These are phyloP conservation scores for Mesoligia furuncula DNA, from an alignment of 2,888 invertebrate species.

Conservation along the genomic window DNA sequence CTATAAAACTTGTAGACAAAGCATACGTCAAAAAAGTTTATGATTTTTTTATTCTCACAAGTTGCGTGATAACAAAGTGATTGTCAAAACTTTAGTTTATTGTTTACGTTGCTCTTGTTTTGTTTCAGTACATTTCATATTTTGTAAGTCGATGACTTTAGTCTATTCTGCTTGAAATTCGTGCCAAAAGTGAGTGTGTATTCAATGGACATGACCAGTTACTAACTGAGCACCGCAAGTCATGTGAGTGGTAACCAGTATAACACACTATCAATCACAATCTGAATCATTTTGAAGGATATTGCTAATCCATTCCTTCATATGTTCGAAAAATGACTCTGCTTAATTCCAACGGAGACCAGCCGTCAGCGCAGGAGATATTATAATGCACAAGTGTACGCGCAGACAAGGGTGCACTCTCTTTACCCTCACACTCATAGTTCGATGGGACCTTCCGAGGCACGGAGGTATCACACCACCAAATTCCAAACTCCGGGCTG, in stretches of 20 bases:
- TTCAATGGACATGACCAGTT: background rate
- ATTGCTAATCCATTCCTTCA: no score
- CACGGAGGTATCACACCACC: no score
- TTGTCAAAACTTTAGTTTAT: slow-evolving; percentile 1
- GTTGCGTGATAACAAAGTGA: background rate
- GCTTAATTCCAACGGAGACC: no score
- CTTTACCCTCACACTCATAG: no score
- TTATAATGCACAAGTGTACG: no score
- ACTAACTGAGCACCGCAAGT: background rate
- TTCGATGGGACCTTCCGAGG: no score
- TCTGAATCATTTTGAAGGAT: no score
- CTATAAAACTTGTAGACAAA: background rate
- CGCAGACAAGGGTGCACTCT: no score
- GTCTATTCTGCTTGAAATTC: background rate
- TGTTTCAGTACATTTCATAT: slow-evolving; percentile 1
- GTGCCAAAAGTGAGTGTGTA: background rate
- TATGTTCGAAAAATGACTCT: no score
- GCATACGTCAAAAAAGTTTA: background rate
- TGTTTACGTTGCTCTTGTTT: background rate
- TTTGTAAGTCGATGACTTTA: background rate
- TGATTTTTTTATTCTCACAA: background rate
- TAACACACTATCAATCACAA: no score
- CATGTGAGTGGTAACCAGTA: background rate
- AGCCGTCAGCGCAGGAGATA: no score
- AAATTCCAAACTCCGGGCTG: no score